Evolutionary conservation across 35 echinoderm and acorn worm genomes (phyloP).

Genomic region (Ophiothrix spiculata): DNA sequence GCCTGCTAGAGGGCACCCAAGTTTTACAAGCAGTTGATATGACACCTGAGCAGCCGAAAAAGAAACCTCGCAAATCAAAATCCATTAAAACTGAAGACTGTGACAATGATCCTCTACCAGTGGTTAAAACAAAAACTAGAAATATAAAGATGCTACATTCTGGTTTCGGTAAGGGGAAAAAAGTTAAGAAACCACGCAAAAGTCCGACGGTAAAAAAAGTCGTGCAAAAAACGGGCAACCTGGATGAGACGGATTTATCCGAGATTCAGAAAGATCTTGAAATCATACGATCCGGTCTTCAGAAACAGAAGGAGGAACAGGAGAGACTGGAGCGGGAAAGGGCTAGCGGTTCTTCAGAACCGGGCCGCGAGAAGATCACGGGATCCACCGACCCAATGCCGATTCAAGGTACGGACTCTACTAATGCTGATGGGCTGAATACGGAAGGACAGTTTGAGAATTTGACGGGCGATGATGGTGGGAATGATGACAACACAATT

Average conservation of each 20-base stretch:
- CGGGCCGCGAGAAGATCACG: neutral
- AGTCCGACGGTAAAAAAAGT: neutral
- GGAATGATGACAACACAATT: neutral
- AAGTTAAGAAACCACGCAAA: slow-evolving; percentile 11
- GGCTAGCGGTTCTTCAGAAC: neutral
- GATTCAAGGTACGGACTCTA: neutral
- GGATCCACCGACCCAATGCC: neutral
- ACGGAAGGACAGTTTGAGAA: neutral
- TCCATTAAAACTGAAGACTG: neutral
- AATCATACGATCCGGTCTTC: slow-evolving; percentile 11
- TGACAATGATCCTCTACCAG: neutral
- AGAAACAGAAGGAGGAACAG: slow-evolving; percentile 17
- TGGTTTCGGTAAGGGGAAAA: slow-evolving; percentile 12
- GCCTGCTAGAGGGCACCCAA: neutral
- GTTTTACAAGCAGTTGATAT: too few species aligned
- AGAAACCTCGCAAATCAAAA: neutral
- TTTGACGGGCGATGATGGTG: neutral
- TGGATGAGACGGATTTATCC: neutral
- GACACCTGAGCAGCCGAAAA: neutral
- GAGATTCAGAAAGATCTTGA: slow-evolving; percentile 36
- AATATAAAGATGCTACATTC: slow-evolving; percentile 59
- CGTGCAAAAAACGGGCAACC: neutral
- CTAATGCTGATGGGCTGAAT: too few species aligned
- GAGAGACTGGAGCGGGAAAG: neutral
- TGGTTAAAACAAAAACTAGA: slow-evolving; percentile 77